A percentile compares a stretch with the other conserved stretches of the same genome.
Evolutionary conservation across 2,797 vertebrate species (phyloP).

Genomic region (Anableps anableps): DNA sequence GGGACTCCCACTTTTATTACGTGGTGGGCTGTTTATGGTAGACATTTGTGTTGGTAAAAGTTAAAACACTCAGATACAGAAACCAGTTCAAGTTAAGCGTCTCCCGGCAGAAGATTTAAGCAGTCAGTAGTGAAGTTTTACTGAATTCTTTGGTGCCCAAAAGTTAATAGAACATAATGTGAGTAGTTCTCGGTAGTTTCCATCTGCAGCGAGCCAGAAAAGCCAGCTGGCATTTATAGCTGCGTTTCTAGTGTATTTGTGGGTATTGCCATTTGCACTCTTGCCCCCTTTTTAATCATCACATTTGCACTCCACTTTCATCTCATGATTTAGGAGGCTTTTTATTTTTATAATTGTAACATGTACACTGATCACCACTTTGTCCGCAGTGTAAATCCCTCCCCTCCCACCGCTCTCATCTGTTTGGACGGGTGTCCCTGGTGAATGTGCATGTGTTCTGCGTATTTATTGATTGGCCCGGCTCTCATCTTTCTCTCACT

Average conservation of each 20-base stretch:
- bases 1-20: conserved; percentile 22
- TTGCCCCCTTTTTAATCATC: conserved; percentile 72
- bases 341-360: conserved; percentile 81
- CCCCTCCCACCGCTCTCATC: conserved; percentile 38
- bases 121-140: conserved; percentile 7
- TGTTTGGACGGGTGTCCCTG: conserved; percentile 34
- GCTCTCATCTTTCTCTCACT: conserved; percentile 76
- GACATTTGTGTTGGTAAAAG: neutral
- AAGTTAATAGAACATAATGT: conserved; percentile 42
- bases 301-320: conserved; percentile 78
- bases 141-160: conserved; percentile 26
- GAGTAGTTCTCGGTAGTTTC: conserved; percentile 72
- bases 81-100: neutral
- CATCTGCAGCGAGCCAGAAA: conserved; percentile 58
- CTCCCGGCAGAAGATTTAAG: neutral
- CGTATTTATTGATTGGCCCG: conserved; percentile 75
- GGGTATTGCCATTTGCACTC: conserved; percentile 64
- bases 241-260: conserved; percentile 74
- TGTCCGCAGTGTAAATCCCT: conserved; percentile 63
- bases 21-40: conserved; percentile 6
- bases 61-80: neutral
- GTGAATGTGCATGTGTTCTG: conserved; percentile 67
- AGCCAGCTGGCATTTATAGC: conserved; percentile 71
- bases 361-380: conserved; percentile 53
- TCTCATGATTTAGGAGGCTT: conserved; percentile 79